phyloP scores from a whole-genome alignment of 2,888 invertebrate species.

The Orthosia cruda region DNA sequence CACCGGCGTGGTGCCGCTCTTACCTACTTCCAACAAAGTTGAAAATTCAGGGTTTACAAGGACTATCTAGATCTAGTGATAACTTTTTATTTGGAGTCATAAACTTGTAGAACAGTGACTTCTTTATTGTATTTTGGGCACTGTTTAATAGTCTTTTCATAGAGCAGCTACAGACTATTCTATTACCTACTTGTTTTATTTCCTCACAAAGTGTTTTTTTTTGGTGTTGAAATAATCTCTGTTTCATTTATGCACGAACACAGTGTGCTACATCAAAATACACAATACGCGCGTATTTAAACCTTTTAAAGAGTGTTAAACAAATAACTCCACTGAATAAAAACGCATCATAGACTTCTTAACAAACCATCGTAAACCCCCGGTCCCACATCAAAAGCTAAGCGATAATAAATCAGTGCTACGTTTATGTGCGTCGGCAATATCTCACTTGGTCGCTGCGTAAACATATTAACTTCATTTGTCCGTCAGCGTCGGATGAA shows the following conservation, averaged over 20 bases:
- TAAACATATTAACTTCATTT: conserved; percentile 68
- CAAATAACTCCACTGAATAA: conserved; percentile 2
- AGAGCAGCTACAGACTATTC: not conserved
- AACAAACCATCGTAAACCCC: conserved; percentile 3
- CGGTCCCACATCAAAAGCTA: conserved; percentile 44
- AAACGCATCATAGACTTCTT: not conserved
- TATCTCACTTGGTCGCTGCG: conserved; percentile 61
- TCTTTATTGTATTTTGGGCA: not conserved
- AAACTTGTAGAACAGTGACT: too few species aligned
- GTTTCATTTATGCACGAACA: not conserved
- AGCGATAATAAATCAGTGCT: conserved; percentile 52
- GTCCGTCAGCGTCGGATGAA: conserved; percentile 26
- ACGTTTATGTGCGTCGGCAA: conserved; percentile 47
- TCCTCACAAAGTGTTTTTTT: not conserved
- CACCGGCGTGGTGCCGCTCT: conserved; percentile 25
- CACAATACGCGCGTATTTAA: not conserved
- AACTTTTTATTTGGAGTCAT: conserved; percentile 20
- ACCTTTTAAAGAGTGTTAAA: conserved; percentile 2
- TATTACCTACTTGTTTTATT: conserved; percentile 3
- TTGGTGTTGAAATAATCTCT: not conserved
- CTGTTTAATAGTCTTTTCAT: not conserved
- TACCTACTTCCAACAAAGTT: conserved; percentile 32
- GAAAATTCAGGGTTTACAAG: not conserved
- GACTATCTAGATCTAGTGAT: conserved; percentile 12
- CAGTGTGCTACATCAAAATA: not conserved